A percentile compares a stretch with the other conserved stretches of the same genome.
Conservation (phyloP, 1,140 invertebrate genomes). For the Holcopasites calliopsidis region DNA sequence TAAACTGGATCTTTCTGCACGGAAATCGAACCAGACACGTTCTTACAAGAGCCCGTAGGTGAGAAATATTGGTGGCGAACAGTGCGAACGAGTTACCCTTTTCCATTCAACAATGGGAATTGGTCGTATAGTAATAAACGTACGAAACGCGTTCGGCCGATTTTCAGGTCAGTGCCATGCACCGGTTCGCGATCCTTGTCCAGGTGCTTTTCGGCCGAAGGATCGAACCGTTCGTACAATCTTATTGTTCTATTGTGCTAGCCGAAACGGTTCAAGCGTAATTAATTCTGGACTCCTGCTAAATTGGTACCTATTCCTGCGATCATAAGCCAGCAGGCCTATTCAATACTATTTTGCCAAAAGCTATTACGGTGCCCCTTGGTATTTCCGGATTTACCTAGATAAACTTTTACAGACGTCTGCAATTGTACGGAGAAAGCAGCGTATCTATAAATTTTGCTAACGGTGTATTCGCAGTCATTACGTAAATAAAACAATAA, state of each 20-base stretch:
- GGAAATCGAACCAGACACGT: neutral
- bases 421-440: accelerated
- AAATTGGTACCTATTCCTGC: neutral
- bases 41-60: no score
- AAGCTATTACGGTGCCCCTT: neutral
- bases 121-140: neutral
- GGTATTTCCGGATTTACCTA: neutral
- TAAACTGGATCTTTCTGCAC: no score
- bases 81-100: neutral
- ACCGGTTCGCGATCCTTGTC: neutral
- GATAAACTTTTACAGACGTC: no score
- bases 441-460: neutral
- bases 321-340: neutral
- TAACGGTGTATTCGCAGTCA: neutral
- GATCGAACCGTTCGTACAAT: neutral
- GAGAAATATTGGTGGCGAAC: no score
- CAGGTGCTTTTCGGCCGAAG: neutral
- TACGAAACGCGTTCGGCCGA: no score
- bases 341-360: neutral
- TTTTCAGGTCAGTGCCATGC: neutral
- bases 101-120: neutral
- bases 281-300: neutral
- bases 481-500: neutral
- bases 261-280: neutral
- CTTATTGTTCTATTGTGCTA: neutral